Percentiles rank a stretch among this genome's conserved stretches.
Evolutionary conservation across 92 coral and sea anemone species (phyloP).

Genomic region (Porites lobata): DNA sequence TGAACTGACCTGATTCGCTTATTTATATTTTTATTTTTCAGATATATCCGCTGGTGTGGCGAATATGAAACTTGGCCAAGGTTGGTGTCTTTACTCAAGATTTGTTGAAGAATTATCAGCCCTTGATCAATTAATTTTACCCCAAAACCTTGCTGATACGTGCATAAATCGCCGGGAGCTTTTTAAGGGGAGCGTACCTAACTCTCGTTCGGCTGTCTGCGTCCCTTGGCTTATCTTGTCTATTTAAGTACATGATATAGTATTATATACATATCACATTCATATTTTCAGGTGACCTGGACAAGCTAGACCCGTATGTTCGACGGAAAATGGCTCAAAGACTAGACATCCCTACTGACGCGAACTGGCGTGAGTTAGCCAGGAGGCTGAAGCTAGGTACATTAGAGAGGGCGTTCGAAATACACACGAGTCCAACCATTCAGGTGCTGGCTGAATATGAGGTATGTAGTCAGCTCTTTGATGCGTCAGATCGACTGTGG

Average conservation of each 20-base stretch:
- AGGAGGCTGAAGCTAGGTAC: slow-evolving; percentile 65
- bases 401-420: slow-evolving; percentile 63
- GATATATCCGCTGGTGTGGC: slow-evolving; percentile 22
- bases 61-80: slow-evolving; percentile 32
- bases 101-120: no score
- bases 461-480: slow-evolving; percentile 32
- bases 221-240: no score
- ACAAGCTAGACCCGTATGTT: slow-evolving; percentile 51
- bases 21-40: neutral
- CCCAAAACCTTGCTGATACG: no score
- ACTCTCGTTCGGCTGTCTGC: no score
- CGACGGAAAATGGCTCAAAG: slow-evolving; percentile 56
- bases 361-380: slow-evolving; percentile 73
- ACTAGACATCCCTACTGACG: slow-evolving; percentile 38
- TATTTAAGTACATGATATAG: no score
- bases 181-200: no score
- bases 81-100: neutral
- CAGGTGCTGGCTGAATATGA: slow-evolving; percentile 70
- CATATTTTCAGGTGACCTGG: slow-evolving; percentile 59
- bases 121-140: no score
- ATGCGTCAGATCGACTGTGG: neutral
- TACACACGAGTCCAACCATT: slow-evolving; percentile 60
- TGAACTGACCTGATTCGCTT: neutral
- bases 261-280: no score
- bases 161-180: no score